Conservation (phyloP, 2,797 vertebrate species). For the Pyrocephalus nanus region DNA sequence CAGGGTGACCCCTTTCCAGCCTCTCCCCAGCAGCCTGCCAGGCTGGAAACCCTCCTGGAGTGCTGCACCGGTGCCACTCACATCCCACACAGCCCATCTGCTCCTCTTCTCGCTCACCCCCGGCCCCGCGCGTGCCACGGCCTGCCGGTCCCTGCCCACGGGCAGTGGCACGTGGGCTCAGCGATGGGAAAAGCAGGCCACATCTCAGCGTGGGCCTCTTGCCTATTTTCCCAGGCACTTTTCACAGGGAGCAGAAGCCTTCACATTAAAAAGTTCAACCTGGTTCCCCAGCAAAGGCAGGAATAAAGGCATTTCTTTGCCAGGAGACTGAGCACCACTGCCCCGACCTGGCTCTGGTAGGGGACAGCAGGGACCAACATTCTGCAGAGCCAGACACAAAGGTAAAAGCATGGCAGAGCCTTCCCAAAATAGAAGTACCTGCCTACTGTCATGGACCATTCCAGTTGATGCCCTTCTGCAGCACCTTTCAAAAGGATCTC, state of each 20-base stretch:
- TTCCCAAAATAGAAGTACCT: neutral
- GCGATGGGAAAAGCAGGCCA: slow-evolving; percentile 43
- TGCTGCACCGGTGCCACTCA: rapidly evolving
- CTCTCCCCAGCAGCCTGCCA: neutral
- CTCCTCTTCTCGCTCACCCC: neutral
- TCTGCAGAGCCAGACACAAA: neutral
- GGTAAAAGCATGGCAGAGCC: neutral
- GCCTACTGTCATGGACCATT: neutral
- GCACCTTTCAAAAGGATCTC: neutral
- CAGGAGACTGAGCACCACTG: neutral
- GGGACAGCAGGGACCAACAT: neutral
- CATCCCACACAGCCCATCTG: slow-evolving; percentile 47
- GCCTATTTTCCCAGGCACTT: slow-evolving; percentile 54
- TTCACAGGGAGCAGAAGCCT: slow-evolving; percentile 10
- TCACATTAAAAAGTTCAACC: slow-evolving; percentile 35
- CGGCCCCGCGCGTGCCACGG: neutral
- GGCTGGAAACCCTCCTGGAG: neutral
- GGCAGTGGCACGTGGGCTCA: neutral
- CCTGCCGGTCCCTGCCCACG: slow-evolving; percentile 29
- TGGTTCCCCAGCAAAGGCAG: neutral
- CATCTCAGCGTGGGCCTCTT: slow-evolving; percentile 66
- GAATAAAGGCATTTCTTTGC: neutral
- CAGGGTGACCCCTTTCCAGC: slow-evolving; percentile 1
- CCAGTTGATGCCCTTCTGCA: neutral
- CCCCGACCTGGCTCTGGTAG: neutral